A percentile compares a stretch with the other conserved stretches of the same genome.
These are phyloP conservation scores for Drosophila niveifrons DNA, from an alignment of 2,888 invertebrate genomes.

Conservation along the genomic window DNA sequence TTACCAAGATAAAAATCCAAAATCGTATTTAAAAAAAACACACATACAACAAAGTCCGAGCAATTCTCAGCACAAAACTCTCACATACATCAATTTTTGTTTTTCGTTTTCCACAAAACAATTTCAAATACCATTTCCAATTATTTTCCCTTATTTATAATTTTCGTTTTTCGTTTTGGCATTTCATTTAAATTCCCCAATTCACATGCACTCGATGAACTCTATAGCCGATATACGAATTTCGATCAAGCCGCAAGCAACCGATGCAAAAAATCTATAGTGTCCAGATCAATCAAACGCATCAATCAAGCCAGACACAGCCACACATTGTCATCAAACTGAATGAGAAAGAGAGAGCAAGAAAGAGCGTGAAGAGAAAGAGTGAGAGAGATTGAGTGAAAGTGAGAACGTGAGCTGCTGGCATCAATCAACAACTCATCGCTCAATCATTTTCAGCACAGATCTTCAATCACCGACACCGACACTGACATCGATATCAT, in stretches of 20 bases:
- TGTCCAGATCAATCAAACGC: slow-evolving; percentile 2
- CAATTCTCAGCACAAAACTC: slow-evolving; percentile 11
- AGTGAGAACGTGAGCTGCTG: not conserved
- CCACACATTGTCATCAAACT: too few relatives aligned
- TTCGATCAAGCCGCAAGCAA: slow-evolving; percentile 28
- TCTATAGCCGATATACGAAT: slow-evolving; percentile 17
- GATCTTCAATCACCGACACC: not conserved
- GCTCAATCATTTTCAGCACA: slow-evolving; percentile 2
- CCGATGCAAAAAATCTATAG: slow-evolving; percentile 28
- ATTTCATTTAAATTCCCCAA: slow-evolving; percentile 27
- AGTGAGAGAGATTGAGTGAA: not conserved
- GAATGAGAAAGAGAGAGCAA: not conserved
- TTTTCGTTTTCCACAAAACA: slow-evolving; percentile 17
- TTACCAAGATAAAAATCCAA: slow-evolving; percentile 48
- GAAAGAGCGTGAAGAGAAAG: not conserved
- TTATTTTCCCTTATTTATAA: not conserved
- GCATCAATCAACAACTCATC: slow-evolving; percentile 6
- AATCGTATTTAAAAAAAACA: slow-evolving; percentile 30
- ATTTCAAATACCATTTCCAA: slow-evolving; percentile 1
- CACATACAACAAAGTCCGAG: slow-evolving; percentile 20
- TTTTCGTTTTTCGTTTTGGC: slow-evolving; percentile 32
- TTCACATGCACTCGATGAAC: slow-evolving; percentile 10
- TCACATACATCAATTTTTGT: not conserved
- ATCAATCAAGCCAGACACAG: not conserved
- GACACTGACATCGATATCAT: not conserved